These are phyloP conservation scores for Parauchenoglanis punctatus DNA, from an alignment of 2,797 vertebrate genomes.

Conservation along the genomic window DNA sequence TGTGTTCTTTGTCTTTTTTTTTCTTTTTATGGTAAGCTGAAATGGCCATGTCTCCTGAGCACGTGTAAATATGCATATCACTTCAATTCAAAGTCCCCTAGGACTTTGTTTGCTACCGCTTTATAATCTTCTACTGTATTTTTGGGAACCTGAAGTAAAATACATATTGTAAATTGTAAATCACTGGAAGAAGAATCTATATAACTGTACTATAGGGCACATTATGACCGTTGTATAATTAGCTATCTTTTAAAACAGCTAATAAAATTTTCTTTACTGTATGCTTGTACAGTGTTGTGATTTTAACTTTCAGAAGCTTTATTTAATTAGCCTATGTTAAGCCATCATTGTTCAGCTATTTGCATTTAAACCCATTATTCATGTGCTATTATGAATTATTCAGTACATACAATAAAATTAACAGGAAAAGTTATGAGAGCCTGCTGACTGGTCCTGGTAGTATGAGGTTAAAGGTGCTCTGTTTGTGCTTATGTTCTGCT, in stretches of 20 bases:
- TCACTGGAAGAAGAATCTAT: constrained; percentile 63
- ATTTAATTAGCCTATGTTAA: neutral
- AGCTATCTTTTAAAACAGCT: constrained; percentile 80
- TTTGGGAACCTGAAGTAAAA: constrained; percentile 73
- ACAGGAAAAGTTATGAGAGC: neutral
- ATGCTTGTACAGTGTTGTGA: constrained; percentile 26
- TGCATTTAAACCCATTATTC: neutral
- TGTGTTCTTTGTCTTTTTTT: constrained; percentile 68
- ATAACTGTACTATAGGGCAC: constrained; percentile 80
- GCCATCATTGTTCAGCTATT: neutral
- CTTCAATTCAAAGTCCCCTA: constrained; percentile 72
- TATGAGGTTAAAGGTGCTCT: neutral
- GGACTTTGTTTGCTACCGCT: constrained; percentile 84
- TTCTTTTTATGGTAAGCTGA: constrained; percentile 63
- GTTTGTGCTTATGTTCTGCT: neutral
- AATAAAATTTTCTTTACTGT: constrained; percentile 94
- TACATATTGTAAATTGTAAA: constrained; percentile 91
- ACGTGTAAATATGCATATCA: constrained; percentile 72
- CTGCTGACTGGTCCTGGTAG: neutral
- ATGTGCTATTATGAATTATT: neutral
- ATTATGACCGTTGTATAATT: constrained; percentile 82
- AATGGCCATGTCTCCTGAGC: constrained; percentile 69
- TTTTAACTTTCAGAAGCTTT: neutral
- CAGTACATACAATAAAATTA: neutral
- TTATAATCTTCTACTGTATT: constrained; percentile 79